Evolutionary conservation across 2,113 vertebrate genomes (phyloP).

Genomic region (Nansenia antarctica): DNA sequence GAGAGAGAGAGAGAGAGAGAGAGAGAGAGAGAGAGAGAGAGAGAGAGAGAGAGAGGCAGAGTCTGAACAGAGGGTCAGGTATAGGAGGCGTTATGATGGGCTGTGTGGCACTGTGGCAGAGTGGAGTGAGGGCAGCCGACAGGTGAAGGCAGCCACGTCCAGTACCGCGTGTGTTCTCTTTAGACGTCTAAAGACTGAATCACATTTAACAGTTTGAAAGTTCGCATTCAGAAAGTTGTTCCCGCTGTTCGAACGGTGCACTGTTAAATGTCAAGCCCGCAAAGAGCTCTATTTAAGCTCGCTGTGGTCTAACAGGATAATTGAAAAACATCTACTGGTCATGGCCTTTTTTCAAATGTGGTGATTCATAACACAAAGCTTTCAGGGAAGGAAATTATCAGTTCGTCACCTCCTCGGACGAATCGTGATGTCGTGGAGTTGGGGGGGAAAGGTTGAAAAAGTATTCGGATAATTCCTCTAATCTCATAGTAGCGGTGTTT

Average conservation of each 20-base stretch:
- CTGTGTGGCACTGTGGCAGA: slow-evolving; percentile 14
- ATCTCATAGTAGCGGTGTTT: too few relatives aligned
- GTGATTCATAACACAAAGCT: too few relatives aligned
- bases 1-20: too few relatives aligned
- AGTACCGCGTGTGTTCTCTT: background rate
- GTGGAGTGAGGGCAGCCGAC: background rate
- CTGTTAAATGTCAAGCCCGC: background rate
- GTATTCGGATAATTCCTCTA: too few relatives aligned
- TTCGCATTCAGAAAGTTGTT: background rate
- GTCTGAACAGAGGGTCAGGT: slow-evolving; percentile 63
- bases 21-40: background rate
- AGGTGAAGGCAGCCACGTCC: slow-evolving; percentile 23
- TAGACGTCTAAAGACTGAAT: background rate
- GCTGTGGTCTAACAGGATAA: too few relatives aligned
- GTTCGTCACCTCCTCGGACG: too few relatives aligned
- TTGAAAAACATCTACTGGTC: too few relatives aligned
- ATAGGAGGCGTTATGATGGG: slow-evolving; percentile 46
- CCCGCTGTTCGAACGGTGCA: background rate
- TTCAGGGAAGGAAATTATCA: too few relatives aligned
- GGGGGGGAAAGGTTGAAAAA: too few relatives aligned
- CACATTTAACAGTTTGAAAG: background rate
- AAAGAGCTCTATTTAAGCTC: background rate
- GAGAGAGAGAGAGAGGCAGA: background rate
- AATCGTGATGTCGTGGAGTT: too few relatives aligned
- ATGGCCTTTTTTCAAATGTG: too few relatives aligned